Conservation (phyloP, 2,797 vertebrate species). For the Champsocephalus gunnari region DNA sequence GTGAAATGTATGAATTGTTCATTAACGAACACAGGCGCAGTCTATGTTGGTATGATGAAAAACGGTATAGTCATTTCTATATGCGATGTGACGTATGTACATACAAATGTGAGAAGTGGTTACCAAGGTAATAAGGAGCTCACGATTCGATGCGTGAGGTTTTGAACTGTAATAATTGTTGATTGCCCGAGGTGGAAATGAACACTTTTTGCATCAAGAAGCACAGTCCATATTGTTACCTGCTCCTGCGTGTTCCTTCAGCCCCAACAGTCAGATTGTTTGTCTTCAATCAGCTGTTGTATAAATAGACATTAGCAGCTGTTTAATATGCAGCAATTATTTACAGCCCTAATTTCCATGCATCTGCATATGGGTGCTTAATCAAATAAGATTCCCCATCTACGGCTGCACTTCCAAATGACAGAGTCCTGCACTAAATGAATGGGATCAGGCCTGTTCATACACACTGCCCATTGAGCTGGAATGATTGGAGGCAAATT, state of each 20-base stretch:
- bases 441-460: conserved; percentile 56
- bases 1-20: conserved; percentile 1
- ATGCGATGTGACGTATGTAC: not conserved
- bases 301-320: conserved; percentile 57
- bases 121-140: not conserved
- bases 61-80: not conserved
- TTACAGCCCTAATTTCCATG: conserved; percentile 43
- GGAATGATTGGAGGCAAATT: conserved; percentile 71
- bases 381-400: conserved; percentile 56
- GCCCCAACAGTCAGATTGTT: conserved; percentile 22
- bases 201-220: conserved; percentile 16
- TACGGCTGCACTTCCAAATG: conserved; percentile 43
- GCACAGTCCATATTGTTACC: conserved; percentile 9
- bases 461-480: conserved; percentile 63
- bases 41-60: not conserved
- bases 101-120: not conserved
- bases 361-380: conserved; percentile 64
- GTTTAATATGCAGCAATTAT: conserved; percentile 62
- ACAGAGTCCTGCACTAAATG: conserved; percentile 51
- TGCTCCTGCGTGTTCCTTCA: conserved; percentile 4
- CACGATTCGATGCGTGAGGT: not conserved
- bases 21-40: conserved; percentile 1
- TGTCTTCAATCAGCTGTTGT: conserved; percentile 46
- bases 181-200: not conserved
- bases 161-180: not conserved